These are phyloP conservation scores for Mnemiopsis leidyi DNA, from an alignment of 37 sponge, comb jelly and placozoan genomes.

Conservation along the genomic window DNA sequence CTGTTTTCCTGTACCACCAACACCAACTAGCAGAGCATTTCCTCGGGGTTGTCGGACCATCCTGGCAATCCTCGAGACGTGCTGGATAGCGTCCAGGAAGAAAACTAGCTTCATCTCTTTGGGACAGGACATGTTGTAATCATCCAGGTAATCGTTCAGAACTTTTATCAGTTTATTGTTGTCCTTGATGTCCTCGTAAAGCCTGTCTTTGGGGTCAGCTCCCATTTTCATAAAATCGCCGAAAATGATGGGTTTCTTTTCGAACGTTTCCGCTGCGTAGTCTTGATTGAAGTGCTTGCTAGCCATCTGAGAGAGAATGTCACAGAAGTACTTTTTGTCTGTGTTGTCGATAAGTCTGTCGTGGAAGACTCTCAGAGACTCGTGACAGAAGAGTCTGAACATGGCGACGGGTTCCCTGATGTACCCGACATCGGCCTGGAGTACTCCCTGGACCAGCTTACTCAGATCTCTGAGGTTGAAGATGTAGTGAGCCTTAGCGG, in stretches of 20 bases:
- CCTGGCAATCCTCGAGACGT: conserved; percentile 96
- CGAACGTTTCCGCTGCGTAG: conserved; percentile 84
- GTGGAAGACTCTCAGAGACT: conserved; percentile 94
- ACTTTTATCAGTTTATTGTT: conserved; percentile 77
- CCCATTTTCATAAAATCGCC: conserved; percentile 97
- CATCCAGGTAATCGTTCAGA: conserved; percentile 93
- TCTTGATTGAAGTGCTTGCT: conserved; percentile 90
- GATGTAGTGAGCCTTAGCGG: conserved; percentile 97
- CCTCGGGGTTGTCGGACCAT: conserved; percentile 97
- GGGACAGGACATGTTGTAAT: conserved; percentile 90
- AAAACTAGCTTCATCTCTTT: conserved; percentile 99
- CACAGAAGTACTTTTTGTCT: conserved; percentile 92
- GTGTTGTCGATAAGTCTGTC: conserved; percentile 89
- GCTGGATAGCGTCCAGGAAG: conserved; percentile 96
- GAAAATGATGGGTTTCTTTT: conserved; percentile 89
- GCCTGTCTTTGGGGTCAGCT: conserved; percentile 76
- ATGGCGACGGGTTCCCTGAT: conserved; percentile 88
- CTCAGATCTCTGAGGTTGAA: conserved; percentile 97
- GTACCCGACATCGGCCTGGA: conserved; percentile 95
- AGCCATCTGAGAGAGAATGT: conserved; percentile 93
- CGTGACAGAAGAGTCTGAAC: conserved; percentile 93
- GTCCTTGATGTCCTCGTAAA: conserved; percentile 88
- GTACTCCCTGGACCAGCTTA: conserved; percentile 96
- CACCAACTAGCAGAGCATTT: conserved; percentile 97
- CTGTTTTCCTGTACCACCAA: conserved; percentile 98